Base-by-base conservation (phyloP, 2,888 invertebrate genomes). In the Ennomos fuscantarius region DNA sequence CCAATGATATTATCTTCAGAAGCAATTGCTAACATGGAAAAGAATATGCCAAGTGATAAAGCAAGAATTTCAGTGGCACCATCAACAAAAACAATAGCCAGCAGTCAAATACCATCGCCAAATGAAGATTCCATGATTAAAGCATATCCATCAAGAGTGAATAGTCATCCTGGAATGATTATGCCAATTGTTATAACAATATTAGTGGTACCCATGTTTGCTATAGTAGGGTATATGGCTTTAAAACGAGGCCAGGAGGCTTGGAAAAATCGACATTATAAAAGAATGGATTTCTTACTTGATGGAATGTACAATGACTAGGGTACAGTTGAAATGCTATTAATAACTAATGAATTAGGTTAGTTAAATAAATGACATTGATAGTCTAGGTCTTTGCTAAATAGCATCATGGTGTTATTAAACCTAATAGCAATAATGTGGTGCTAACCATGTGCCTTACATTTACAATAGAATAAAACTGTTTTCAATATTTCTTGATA, bases 291-390 rank as follows among this genome's bases (percentile, higher is more conserved):
- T 84, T 97, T 96, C 78, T 93, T 97, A 10, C 95, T 97, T 54
- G 97, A 97, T 84, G 97, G 97, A 72, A 97, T 97, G 96, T 97
- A 97, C 78, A 96, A 97, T 87, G 96, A 96, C 78, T 96, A 57
- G 15, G 24, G 24, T 24, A 24, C 24, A 24, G 32, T 45, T 11
- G 1, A 32, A 8, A 5, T 9, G 15, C 15, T 42, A 31, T 48
- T 55, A 33, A 34, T 39, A 40, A 55, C 12, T 44, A 39, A 55
- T 9, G 31, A 8, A 2, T 12, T 0, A 36, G 31, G 32, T 36
- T 41, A 41, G 41, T 46, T 45, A 40, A 3, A 15, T 15, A 24
- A 6, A 24, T 24, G 24, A 24, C 6, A 24, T 24, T 24, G 24
- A 24, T 5, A 24, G 24, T 24, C 2, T 6, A 24, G 24, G 0